Conservation (phyloP, 1,140 invertebrate species). For the Acyrthosiphon pisum region DNA sequence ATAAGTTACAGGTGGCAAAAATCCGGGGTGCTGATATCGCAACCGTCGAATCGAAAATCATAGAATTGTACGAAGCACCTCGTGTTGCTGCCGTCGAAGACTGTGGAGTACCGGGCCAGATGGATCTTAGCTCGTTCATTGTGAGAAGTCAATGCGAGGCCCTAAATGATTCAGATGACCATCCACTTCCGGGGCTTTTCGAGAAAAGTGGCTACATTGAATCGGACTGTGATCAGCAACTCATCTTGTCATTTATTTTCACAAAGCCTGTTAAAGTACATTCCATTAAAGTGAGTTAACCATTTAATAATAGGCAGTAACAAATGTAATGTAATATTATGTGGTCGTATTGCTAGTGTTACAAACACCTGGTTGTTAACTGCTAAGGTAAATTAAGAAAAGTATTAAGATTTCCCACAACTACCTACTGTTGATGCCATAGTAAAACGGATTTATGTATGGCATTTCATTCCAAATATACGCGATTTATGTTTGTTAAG, state of each 20-base stretch:
- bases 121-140: conserved; percentile 88
- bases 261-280: conserved; percentile 95
- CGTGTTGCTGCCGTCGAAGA: conserved; percentile 67
- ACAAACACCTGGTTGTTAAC: no score
- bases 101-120: conserved; percentile 74
- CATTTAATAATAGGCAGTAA: background rate
- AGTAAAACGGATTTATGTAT: no score
- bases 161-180: conserved; percentile 95
- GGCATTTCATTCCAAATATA: no score
- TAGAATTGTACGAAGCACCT: conserved; percentile 78
- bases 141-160: conserved; percentile 91
- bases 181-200: conserved; percentile 80
- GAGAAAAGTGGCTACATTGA: conserved; percentile 78
- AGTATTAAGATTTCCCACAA: no score
- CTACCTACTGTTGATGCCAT: no score
- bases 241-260: conserved; percentile 92
- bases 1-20: conserved; percentile 80
- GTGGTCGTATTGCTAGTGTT: no score
- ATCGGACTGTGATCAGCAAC: conserved; percentile 88
- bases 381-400: no score
- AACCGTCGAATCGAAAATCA: conserved; percentile 86
- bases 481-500: no score
- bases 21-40: conserved; percentile 84
- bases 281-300: conserved; percentile 74
- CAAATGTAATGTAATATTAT: no score